A percentile compares a stretch with the other conserved stretches of the same genome.
phyloP scores from a whole-genome alignment of 2,113 vertebrate genomes.

The Geococcyx californianus region DNA sequence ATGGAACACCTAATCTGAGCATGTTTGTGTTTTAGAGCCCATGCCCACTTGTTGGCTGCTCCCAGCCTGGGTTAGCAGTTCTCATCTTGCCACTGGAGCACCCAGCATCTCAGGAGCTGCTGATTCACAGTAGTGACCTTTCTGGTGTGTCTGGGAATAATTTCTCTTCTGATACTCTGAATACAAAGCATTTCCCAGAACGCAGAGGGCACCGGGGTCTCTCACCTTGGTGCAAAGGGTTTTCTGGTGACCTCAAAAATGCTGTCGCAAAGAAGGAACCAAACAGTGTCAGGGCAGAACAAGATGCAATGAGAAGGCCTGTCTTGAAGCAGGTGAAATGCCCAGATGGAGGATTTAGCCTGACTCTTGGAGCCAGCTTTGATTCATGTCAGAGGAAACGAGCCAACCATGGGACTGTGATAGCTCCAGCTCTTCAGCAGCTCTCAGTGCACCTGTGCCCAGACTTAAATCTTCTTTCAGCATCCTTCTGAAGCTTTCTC shows the following conservation, averaged over 20 bases:
- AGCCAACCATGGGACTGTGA: not conserved
- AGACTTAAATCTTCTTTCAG: not conserved
- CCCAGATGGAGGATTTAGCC: not conserved
- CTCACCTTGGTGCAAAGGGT: not conserved
- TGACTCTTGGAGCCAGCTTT: not conserved
- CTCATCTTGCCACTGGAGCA: not conserved
- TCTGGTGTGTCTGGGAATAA: not conserved
- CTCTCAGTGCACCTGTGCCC: not conserved
- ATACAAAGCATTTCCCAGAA: not conserved
- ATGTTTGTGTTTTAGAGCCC: not conserved
- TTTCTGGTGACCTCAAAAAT: slow-evolving; percentile 5
- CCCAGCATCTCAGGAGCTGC: not conserved
- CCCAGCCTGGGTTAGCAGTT: not conserved
- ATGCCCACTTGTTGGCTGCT: not conserved
- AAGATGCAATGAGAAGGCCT: not conserved
- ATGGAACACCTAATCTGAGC: not conserved
- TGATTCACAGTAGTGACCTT: not conserved
- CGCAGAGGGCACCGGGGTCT: not conserved
- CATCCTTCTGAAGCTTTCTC: not conserved
- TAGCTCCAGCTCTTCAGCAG: not conserved
- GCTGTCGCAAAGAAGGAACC: not conserved
- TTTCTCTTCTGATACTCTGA: not conserved
- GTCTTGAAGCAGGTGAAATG: not conserved
- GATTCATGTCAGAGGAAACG: not conserved
- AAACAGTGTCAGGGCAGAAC: not conserved